These are phyloP conservation scores for Scaptomyza polygonia DNA, from an alignment of 2,888 invertebrate species.

Conservation along the genomic window DNA sequence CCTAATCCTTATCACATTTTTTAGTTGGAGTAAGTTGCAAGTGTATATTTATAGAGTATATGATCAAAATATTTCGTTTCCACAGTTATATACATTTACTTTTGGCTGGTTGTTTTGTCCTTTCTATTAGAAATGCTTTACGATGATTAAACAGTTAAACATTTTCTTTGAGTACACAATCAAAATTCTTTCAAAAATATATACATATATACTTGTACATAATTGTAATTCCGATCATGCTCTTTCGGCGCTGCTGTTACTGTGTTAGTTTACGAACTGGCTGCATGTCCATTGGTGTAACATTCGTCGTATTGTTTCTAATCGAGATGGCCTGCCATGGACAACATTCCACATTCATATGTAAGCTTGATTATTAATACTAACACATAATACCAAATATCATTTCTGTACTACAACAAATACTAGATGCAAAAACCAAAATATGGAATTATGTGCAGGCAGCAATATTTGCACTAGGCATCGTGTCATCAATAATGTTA, in stretches of 20 bases:
- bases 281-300: conserved; percentile 33
- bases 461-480: conserved; percentile 29
- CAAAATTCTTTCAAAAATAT: conserved; percentile 26
- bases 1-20: neutral
- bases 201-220: neutral
- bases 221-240: conserved; percentile 25
- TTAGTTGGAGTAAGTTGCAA: conserved; percentile 14
- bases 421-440: conserved; percentile 26
- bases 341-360: conserved; percentile 27
- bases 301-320: conserved; percentile 33
- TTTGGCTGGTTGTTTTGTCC: conserved; percentile 33
- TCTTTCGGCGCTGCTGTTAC: conserved; percentile 37
- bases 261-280: conserved; percentile 29
- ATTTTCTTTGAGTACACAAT: conserved; percentile 19
- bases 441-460: conserved; percentile 34
- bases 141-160: conserved; percentile 2
- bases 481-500: conserved; percentile 39
- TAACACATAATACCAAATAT: neutral
- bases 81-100: conserved; percentile 30
- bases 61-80: too few relatives aligned
- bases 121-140: conserved; percentile 3
- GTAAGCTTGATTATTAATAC: conserved; percentile 31
- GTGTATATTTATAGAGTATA: neutral
- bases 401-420: neutral
- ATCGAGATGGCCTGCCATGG: conserved; percentile 43